Conservation (phyloP, 2,888 invertebrate species). For the Drosophila crucigera region DNA sequence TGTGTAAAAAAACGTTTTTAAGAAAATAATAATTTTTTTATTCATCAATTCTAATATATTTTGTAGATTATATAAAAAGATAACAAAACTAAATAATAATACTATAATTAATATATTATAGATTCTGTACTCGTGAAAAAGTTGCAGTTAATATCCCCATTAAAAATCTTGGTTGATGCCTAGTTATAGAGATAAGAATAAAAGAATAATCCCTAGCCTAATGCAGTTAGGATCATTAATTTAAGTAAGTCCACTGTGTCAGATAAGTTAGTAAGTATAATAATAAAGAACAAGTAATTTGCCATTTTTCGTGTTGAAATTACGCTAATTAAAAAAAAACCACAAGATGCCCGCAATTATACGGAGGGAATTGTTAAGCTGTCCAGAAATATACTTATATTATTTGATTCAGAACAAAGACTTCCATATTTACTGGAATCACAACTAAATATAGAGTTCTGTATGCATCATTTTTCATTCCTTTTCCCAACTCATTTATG, state of each 20-base stretch:
- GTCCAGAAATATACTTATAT: not conserved
- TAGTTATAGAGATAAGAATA: not conserved
- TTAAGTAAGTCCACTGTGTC: not conserved
- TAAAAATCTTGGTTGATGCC: not conserved
- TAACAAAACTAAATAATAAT: not conserved
- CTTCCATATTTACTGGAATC: not conserved
- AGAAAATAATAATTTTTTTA: not conserved
- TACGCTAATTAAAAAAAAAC: not conserved
- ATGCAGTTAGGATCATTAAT: not conserved
- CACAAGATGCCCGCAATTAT: not conserved
- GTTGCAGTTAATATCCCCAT: not conserved
- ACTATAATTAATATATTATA: not conserved
- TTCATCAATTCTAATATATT: not conserved
- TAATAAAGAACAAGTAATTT: not conserved
- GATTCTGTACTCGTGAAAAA: not conserved
- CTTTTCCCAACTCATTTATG: not conserved
- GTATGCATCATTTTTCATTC: not conserved
- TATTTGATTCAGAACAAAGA: not conserved
- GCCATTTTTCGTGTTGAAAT: not conserved
- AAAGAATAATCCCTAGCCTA: not conserved
- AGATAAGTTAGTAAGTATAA: not conserved
- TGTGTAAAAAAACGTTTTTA: not conserved
- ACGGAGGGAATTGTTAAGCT: not conserved
- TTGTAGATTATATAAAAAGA: not conserved
- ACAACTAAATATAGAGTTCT: not conserved